Conservation (phyloP, 2,888 invertebrate genomes). For the Sclerodermus sp. region DNA sequence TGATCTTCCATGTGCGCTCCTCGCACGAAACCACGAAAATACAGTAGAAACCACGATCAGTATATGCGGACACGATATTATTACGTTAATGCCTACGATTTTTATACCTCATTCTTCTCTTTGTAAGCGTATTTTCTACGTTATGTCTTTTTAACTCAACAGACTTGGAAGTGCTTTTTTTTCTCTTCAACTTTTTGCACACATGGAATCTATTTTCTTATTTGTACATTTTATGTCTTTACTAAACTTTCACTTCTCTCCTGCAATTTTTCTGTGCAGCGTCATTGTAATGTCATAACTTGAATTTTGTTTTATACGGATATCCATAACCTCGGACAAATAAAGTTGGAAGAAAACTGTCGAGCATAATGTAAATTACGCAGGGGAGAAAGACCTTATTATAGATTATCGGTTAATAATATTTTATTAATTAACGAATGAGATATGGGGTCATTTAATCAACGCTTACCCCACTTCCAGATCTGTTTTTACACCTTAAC, state of each 20-base stretch:
- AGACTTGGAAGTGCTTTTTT: constrained; percentile 18
- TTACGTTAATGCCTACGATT: constrained; percentile 19
- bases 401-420: too few relatives aligned
- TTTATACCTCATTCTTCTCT: constrained; percentile 31
- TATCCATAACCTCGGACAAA: too few relatives aligned
- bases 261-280: too few relatives aligned
- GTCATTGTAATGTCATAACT: too few relatives aligned
- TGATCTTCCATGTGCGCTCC: constrained; percentile 33
- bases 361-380: too few relatives aligned
- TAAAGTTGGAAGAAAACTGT: too few relatives aligned
- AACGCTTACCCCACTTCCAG: not conserved
- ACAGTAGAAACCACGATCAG: constrained; percentile 4
- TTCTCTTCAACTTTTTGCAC: not conserved
- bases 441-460: not conserved
- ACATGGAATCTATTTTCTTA: not conserved
- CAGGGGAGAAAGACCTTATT: too few relatives aligned
- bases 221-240: not conserved
- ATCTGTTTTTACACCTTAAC: constrained; percentile 11
- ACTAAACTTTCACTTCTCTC: too few relatives aligned
- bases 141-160: constrained; percentile 9
- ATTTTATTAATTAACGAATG: not conserved
- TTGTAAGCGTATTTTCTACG: constrained; percentile 11
- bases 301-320: too few relatives aligned
- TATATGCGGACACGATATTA: constrained; percentile 21
- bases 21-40: constrained; percentile 15